Evolutionary conservation across 2,797 vertebrate species (phyloP), one percentile per base, ranked within the genome.

Genomic region (Aplochiton taeniatus): DNA sequence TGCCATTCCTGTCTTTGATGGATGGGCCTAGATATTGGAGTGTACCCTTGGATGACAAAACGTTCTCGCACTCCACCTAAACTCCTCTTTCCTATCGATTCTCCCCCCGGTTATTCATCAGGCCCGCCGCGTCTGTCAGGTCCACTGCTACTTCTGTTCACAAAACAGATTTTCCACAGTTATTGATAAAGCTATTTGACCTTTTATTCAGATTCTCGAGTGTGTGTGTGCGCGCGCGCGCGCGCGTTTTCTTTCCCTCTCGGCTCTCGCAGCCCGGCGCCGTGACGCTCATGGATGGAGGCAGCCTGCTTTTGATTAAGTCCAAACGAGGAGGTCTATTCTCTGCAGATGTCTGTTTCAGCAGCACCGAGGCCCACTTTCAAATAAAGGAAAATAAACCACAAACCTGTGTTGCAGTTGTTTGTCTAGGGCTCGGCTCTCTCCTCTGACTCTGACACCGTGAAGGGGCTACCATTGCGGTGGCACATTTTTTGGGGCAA

Each of bases 41-140:
- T 88, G 87, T 89, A 90, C 90, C 84, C 85, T 79, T 82, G 90
- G 89, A 93, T 93, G 91, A 92, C 90, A 92, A 90, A 91, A 90
- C 69, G 86, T 85, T 90, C 85, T 88, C 80, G 79, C 82, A 89
- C 87, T 88, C 91, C 87, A 90, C 91, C 91, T 91, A 88, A 89
- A 89, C 86, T 89, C 88, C 88, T 90, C 85, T 90, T 90, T 86
- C 73, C 82, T 91, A 92, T 92, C 83, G 91, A 92, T 92, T 91
- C 87, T 86, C 85, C 81, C 79, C 84, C 80, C 69, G 81, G 87
- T 91, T 89, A 91, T 92, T 92, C 90, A 93, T 91, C 88, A 86
- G 88, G 85, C 87, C 81, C 89, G 86, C 80, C 89, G 89, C 86
- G 89, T 91, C 90, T 90, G 88, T 88, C 84, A 85, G 83, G 88